Conservation (phyloP, 2,113 vertebrate genomes). For the Trematocara marginatum region DNA sequence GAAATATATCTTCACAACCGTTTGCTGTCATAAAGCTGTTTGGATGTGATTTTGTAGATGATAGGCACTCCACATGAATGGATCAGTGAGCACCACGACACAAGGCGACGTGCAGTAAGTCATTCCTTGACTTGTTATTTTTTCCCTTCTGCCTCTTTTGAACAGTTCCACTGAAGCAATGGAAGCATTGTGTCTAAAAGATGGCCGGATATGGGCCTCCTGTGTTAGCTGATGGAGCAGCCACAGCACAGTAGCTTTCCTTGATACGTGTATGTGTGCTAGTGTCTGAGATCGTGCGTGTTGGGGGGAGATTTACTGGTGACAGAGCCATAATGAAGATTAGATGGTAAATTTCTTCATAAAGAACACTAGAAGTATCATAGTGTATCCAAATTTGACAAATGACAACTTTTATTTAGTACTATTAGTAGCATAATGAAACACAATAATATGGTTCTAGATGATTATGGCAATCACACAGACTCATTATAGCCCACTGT, state of each 20-base stretch:
- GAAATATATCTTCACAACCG: conserved; percentile 4
- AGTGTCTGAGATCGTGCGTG: background rate
- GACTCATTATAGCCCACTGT: background rate
- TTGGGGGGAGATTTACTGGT: background rate
- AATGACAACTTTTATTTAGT: background rate
- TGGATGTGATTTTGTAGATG: background rate
- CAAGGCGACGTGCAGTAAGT: background rate
- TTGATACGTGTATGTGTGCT: background rate
- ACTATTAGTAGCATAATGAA: background rate
- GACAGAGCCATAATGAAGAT: background rate
- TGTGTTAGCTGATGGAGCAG: conserved; percentile 23
- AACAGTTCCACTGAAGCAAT: conserved; percentile 40
- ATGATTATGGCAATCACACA: background rate
- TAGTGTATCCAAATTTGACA: background rate
- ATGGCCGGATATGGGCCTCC: conserved; percentile 25
- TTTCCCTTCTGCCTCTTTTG: background rate
- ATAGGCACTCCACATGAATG: background rate
- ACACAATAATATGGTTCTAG: background rate
- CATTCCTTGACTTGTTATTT: background rate
- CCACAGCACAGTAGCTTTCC: background rate
- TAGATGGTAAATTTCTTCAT: background rate
- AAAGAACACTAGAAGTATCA: background rate
- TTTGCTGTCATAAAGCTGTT: background rate
- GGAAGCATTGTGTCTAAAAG: conserved; percentile 36
- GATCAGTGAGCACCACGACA: background rate